Evolutionary conservation across 2,888 invertebrate species (phyloP), one percentile per base, ranked within the genome.

Genomic region (Halictus quadricinctus): DNA sequence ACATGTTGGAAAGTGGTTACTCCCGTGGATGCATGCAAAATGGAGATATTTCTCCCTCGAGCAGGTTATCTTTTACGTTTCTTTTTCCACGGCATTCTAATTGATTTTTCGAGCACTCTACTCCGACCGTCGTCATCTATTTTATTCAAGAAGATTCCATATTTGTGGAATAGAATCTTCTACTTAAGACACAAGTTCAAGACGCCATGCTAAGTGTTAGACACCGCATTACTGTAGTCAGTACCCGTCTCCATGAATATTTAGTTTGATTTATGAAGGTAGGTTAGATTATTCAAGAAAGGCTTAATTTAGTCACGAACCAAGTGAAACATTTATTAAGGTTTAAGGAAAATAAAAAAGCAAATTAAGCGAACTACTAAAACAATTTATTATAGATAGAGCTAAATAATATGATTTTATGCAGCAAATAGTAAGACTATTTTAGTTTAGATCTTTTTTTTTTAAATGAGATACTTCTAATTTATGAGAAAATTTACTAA

Each of bases 11-110:
- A 60, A 74, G 50, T 70, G 48, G 74, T 43, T 70, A n/a, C 36
- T 70, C 58, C 15, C n/a, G 18, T 48, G 69, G 25, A 74, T 25
- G 79, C 74, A 74, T 74, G 69, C 48, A 29, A 41, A 70, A 74
- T 41, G 70, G 48, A 70, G 25, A 58, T 48, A 54, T 41, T 48
- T 29, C 54, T 25, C 13, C 43, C 43, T 73, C n/a, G 12, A 54
- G 1, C 10, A n/a, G n/a, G 15, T 15, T 18, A 5, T 76, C 12
- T 8, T 36, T 54, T 73, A 78, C 36, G 25, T 25, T 60, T 64
- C 36, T 64, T 13, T 25, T n/a, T 36, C 36, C 43, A 0, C 4
- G 0, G 4, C 12, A 60, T 29, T 36, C 15, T 69, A 12, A 29
- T 29, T 15, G 58, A 25, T 29, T 29, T 36, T 29, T 60, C n/a